Conservation (phyloP, 1,140 invertebrate species). For the Pseudobourletiella spinata region DNA sequence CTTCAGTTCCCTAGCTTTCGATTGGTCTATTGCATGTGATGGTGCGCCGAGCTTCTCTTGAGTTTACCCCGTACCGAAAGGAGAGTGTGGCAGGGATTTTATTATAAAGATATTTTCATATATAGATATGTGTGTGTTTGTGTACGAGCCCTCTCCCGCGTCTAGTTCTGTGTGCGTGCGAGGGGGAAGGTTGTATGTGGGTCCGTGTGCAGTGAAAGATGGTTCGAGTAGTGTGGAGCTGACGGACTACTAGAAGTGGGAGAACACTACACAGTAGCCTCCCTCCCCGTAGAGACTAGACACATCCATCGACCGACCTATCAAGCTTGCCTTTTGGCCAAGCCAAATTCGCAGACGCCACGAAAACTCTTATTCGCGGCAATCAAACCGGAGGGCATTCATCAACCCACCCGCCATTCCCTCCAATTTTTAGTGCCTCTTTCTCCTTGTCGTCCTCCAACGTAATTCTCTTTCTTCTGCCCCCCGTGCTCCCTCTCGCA, state of each 20-base stretch:
- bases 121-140: no score
- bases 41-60: no score
- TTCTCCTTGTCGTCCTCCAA: not conserved
- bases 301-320: slow-evolving; percentile 16
- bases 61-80: no score
- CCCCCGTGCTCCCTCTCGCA: not conserved
- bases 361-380: slow-evolving; percentile 11
- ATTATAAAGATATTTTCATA: no score
- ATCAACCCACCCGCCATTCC: slow-evolving; percentile 19
- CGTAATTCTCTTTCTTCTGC: not conserved
- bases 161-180: no score
- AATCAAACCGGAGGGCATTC: slow-evolving; percentile 32
- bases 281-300: not conserved
- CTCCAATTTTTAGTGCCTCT: not conserved
- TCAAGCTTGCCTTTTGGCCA: slow-evolving; percentile 11
- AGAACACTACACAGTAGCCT: not conserved
- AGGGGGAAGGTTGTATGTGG: no score
- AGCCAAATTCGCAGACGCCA: slow-evolving; percentile 22
- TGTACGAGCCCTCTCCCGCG: no score
- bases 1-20: no score
- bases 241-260: no score
- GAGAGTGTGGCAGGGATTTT: no score
- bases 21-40: no score
- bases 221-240: slow-evolving; percentile 4
- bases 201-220: no score